Percentiles rank a stretch among this genome's conserved stretches.
phyloP scores from a whole-genome alignment of 2,797 vertebrate species.

The Enteromius mattozi region DNA sequence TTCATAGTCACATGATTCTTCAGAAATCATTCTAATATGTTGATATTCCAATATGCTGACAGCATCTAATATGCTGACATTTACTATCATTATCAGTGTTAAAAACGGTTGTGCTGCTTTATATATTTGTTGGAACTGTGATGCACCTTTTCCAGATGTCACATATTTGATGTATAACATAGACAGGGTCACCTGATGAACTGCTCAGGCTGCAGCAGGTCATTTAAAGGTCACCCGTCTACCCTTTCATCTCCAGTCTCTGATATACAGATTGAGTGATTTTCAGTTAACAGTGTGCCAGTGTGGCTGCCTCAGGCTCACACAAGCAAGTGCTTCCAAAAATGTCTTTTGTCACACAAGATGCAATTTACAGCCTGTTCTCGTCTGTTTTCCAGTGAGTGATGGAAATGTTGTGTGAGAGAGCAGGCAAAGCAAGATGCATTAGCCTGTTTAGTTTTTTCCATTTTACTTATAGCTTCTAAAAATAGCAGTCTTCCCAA shows the following conservation, averaged over 20 bases:
- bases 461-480: constrained; percentile 60
- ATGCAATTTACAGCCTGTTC: background rate
- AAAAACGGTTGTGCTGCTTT: background rate
- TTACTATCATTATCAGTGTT: background rate
- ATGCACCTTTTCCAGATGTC: background rate
- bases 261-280: constrained; percentile 10
- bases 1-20: too few species aligned
- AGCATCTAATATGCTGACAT: background rate
- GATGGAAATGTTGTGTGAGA: constrained; percentile 4
- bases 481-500: constrained; percentile 77
- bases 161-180: background rate
- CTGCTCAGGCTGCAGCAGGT: constrained; percentile 1
- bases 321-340: background rate
- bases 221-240: background rate
- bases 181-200: background rate
- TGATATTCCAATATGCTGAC: too few species aligned
- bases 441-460: constrained; percentile 68
- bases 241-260: background rate
- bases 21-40: too few species aligned
- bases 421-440: constrained; percentile 66
- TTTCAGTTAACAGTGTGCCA: background rate
- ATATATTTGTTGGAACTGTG: background rate
- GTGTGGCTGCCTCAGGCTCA: background rate
- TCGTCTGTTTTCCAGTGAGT: background rate
- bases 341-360: background rate